Percentiles rank a stretch among this genome's conserved stretches.
Conservation (phyloP, 1,140 invertebrate species). For the Orchestia grillus region DNA sequence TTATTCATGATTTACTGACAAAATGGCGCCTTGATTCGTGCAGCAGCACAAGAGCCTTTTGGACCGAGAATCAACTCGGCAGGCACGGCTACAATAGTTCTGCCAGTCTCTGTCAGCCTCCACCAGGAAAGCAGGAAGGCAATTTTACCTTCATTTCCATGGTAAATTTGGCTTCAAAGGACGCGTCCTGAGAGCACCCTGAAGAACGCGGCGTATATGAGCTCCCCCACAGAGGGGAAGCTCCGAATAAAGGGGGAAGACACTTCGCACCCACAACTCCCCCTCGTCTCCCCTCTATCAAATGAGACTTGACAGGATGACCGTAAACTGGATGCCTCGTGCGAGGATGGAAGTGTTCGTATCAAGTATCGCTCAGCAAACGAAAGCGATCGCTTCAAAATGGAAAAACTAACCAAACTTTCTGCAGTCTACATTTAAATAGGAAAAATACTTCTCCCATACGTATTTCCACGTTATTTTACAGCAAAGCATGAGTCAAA, state of each 20-base stretch:
- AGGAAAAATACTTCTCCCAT: no score
- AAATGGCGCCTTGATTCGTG: background rate
- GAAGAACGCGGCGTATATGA: background rate
- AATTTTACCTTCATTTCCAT: conserved; percentile 39
- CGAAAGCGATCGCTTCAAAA: background rate
- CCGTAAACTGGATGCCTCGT: background rate
- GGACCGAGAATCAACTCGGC: background rate
- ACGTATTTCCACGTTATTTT: no score
- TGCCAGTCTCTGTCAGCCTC: background rate
- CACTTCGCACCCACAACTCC: background rate
- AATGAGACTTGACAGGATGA: background rate
- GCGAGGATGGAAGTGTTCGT: background rate
- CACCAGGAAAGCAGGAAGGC: background rate
- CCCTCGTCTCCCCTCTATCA: no score
- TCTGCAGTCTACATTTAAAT: no score
- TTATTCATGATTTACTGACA: background rate
- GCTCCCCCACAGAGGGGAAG: background rate
- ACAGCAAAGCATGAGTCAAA: no score
- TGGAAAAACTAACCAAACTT: background rate
- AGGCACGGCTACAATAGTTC: background rate
- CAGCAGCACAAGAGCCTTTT: background rate
- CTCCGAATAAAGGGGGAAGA: background rate
- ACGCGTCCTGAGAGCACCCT: background rate
- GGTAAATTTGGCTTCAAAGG: conserved; percentile 40
- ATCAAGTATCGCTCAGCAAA: background rate